Conservation (phyloP, 2,113 vertebrate genomes). For the Heloderma charlesbogerti region DNA sequence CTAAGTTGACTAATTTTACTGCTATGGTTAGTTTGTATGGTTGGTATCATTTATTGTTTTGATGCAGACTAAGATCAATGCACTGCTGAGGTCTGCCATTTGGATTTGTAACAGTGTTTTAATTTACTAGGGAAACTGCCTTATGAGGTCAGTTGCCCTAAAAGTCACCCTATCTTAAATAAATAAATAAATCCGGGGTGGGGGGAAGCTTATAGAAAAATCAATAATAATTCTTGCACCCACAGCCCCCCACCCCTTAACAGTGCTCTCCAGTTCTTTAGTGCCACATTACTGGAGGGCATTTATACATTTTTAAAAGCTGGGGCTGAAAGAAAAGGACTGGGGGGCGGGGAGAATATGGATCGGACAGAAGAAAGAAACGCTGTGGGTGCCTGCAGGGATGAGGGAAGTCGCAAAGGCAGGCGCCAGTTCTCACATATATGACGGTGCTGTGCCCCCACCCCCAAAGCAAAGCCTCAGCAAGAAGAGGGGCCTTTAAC, state of each 20-base stretch:
- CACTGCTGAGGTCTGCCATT: neutral
- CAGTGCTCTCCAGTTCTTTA: neutral
- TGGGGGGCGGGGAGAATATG: too few species aligned
- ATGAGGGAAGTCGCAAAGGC: neutral
- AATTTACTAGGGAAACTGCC: neutral
- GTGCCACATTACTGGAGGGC: too few species aligned
- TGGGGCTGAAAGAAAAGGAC: neutral
- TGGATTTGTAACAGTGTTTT: neutral
- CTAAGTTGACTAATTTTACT: too few species aligned
- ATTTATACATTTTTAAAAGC: too few species aligned
- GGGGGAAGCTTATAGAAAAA: neutral
- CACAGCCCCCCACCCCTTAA: neutral
- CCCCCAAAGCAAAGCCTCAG: neutral
- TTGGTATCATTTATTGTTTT: too few species aligned
- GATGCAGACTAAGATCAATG: neutral
- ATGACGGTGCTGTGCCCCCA: neutral
- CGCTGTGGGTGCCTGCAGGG: neutral
- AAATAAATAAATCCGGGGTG: neutral
- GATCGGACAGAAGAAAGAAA: too few species aligned
- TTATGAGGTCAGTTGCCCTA: neutral
- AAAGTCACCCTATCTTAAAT: neutral
- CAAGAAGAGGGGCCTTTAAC: neutral
- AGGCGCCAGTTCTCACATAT: neutral
- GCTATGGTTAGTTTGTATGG: too few species aligned
- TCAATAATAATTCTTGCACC: neutral